Evolutionary conservation across 2,888 invertebrate species (phyloP), one percentile per base, ranked within the genome.

Genomic region (Orthonychiurus folsomi): DNA sequence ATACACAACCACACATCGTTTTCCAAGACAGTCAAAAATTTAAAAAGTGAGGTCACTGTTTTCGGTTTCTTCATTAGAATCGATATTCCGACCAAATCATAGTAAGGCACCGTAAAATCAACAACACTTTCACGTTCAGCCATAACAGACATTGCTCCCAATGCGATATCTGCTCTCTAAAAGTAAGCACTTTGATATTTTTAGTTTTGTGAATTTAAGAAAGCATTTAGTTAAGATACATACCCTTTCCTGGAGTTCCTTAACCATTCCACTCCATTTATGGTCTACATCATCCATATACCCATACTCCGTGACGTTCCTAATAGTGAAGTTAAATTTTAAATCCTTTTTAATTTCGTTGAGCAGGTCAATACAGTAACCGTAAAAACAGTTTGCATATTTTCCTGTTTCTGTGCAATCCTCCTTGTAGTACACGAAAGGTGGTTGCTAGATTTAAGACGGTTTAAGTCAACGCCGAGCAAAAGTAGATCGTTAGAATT

Each of bases 81-180:
- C 0, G 94, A 93, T 60, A 95, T 91, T 0, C 97, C 97, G 0
- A 97, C 96, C 69, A 96, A 82, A 79, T 99, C 97, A 78, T 97
- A 97, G 77, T 93, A 97, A 0, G 97, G 96, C 0, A 97, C 93
- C 0, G 97, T 97, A 76, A 96, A 97, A 78, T 97, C 97, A 1
- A 97, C 92, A 0, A 95, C 93, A 75, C 91, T 92, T 78, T 95
- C 95, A 48, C 97, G 80, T 69, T 82, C 82, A 0, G 96, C 95
- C 93, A 95, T 96, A 0, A 97, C 95, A 0, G 94, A 93, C 76
- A 97, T 82, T 0, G 95, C 90, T 1, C 93, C 92, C 9, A 97
- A 78, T 0, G 91, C 95, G 70, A 97, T 93, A 76, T 97, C 96
- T 0, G 95, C 96, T 73, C 85, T 83, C 81, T 83, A 70, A 71